Conservation (phyloP, 2,888 invertebrate genomes). For the Muschampia plurimacula region DNA sequence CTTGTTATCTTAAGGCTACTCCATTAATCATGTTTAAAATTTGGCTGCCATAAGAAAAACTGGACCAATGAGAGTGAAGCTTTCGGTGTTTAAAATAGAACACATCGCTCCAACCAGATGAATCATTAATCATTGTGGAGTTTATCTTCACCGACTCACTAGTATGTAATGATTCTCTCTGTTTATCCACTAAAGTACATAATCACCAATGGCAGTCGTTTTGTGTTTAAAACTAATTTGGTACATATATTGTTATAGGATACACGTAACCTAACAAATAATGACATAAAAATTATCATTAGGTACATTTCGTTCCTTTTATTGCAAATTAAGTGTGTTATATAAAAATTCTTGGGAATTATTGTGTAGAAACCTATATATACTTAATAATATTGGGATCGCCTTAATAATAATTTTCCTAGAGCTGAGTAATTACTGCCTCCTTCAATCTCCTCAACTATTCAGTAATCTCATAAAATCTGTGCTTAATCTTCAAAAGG, state of each 20-base stretch:
- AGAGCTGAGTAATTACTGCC: no score
- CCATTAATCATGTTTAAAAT: slow-evolving; percentile 79
- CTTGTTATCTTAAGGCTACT: slow-evolving; percentile 42
- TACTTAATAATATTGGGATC: no score
- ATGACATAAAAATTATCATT: no score
- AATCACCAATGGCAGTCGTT: not conserved
- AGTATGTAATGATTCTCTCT: slow-evolving; percentile 48
- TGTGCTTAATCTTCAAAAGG: not conserved
- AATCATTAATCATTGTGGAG: slow-evolving; percentile 75
- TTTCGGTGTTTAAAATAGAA: slow-evolving; percentile 76
- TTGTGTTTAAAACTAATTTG: not conserved
- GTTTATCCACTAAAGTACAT: slow-evolving; percentile 32
- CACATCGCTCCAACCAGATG: slow-evolving; percentile 61
- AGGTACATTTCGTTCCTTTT: no score
- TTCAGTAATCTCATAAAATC: no score
- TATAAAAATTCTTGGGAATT: no score
- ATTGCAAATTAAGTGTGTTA: not conserved
- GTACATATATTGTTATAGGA: not conserved
- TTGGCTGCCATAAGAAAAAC: slow-evolving; percentile 79
- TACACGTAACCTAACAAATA: not conserved
- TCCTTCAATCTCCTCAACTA: no score
- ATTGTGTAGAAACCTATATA: no score
- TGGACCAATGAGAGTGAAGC: slow-evolving; percentile 67
- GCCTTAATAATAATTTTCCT: no score
- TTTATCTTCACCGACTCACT: slow-evolving; percentile 53